phyloP scores from a whole-genome alignment of 2,113 vertebrate genomes.

The Hystrix cristata region DNA sequence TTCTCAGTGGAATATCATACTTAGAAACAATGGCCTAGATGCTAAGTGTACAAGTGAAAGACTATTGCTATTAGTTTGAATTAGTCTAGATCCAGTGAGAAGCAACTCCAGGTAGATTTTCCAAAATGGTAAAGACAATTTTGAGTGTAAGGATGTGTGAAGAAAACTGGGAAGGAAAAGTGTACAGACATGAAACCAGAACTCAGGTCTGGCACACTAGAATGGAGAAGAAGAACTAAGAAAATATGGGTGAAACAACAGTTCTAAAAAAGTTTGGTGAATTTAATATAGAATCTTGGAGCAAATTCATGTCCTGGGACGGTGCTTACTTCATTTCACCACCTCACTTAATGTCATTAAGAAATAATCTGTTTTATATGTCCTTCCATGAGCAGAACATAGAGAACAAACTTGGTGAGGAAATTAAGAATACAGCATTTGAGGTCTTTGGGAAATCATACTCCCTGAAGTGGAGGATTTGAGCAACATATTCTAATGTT shows the following conservation, averaged over 20 bases:
- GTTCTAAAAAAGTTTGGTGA: neutral
- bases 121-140: neutral
- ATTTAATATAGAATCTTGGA: neutral
- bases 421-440: neutral
- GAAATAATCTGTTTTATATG: neutral
- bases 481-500: neutral
- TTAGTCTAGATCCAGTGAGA: neutral
- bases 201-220: neutral
- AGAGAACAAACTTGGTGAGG: neutral
- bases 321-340: neutral
- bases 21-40: neutral
- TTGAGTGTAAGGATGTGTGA: neutral
- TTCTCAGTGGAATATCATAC: neutral
- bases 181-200: accelerated
- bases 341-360: neutral
- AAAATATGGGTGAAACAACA: neutral
- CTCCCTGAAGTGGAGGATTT: neutral
- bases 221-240: neutral
- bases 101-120: neutral
- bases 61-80: neutral
- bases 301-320: neutral
- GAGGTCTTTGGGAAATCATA: neutral
- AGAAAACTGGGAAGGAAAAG: neutral
- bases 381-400: neutral
- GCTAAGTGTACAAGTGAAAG: neutral